Evolutionary conservation across 2,113 vertebrate genomes (phyloP), one percentile per base, ranked within the genome.

Genomic region (Alaudala cheleensis): DNA sequence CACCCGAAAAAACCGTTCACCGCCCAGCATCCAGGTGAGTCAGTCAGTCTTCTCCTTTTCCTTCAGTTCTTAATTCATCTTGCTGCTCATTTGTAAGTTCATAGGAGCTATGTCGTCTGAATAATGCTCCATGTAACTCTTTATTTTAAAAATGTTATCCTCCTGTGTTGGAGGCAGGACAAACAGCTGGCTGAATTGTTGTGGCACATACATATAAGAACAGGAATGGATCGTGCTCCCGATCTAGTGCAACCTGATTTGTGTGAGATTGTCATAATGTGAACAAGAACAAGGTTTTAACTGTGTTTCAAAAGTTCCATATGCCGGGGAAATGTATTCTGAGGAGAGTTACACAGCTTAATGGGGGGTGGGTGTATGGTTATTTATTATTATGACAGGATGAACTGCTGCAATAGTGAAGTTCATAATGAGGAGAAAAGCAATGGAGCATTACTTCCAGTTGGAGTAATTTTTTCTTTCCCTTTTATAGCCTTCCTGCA

Each of bases 1-100:
- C 58, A 99, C 99, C 17, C 98, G 99, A 70, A 99, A 99, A 96
- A 99, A 99, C 77, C 98, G 99, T 71, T 99, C 99, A 0, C 98
- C 99, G 6, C 98, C 99, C 54, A 99, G 98, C 86, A 99, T 99
- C 95, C 98, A 99, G 99, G 99, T 99, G 95, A 94, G 92, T 83
- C 53, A 31, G 2, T 51, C 39, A 22, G 28, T 33, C 42, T 88
- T 69, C 50, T 61, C 18, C 12, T 49, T 24, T 34, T 94, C 20
- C 24, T 44, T 60, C 5, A 3, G 5, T 39, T 89, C 49, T 56
- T 84, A 54, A 37, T 66, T 50, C 34, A 3, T 81, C 29, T 81
- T 5, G 3, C 42, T 60, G 11, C 28, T 91, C 10, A 33, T 24
- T 79, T 86, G 2, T 49, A 45, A 49, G 12, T 51, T 84, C 15